phyloP scores from a whole-genome alignment of 2,888 invertebrate genomes.

The Chalcosyrphus nemorum region DNA sequence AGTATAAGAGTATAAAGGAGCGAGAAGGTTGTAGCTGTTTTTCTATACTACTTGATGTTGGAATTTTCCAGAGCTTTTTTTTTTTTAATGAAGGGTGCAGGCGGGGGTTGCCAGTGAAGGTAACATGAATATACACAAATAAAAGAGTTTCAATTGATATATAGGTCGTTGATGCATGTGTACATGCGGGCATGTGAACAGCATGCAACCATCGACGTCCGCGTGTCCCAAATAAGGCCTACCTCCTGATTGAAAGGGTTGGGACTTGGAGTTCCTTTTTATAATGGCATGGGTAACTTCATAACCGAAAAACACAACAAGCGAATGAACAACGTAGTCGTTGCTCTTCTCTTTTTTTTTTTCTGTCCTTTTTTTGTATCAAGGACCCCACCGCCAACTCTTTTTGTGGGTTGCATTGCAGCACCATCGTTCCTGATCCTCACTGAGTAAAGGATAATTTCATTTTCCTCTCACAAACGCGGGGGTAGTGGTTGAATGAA shows the following conservation, averaged over 20 bases:
- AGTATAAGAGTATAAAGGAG: background rate
- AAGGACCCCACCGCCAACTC: constrained; percentile 11
- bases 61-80: constrained; percentile 6
- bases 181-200: constrained; percentile 18
- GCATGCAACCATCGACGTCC: constrained; percentile 23
- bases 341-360: constrained; percentile 35
- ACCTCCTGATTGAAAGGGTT: constrained; percentile 55
- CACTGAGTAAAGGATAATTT: constrained; percentile 67
- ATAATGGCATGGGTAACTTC: constrained; percentile 41
- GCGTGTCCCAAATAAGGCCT: constrained; percentile 61
- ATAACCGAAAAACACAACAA: constrained; percentile 68
- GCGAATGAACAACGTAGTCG: constrained; percentile 51
- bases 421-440: constrained; percentile 42
- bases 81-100: constrained; percentile 50
- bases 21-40: constrained; percentile 1
- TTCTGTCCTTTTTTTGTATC: constrained; percentile 60
- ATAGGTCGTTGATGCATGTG: constrained; percentile 62
- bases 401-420: constrained; percentile 35
- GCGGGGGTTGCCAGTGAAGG: constrained; percentile 5
- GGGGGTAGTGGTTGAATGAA: constrained; percentile 8
- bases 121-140: constrained; percentile 26
- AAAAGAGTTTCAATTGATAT: constrained; percentile 52
- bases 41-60: constrained; percentile 44
- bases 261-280: constrained; percentile 10
- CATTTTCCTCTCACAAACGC: constrained; percentile 62